These are phyloP conservation scores for Plotosus lineatus DNA, from an alignment of 2,113 vertebrate species.

Conservation along the genomic window DNA sequence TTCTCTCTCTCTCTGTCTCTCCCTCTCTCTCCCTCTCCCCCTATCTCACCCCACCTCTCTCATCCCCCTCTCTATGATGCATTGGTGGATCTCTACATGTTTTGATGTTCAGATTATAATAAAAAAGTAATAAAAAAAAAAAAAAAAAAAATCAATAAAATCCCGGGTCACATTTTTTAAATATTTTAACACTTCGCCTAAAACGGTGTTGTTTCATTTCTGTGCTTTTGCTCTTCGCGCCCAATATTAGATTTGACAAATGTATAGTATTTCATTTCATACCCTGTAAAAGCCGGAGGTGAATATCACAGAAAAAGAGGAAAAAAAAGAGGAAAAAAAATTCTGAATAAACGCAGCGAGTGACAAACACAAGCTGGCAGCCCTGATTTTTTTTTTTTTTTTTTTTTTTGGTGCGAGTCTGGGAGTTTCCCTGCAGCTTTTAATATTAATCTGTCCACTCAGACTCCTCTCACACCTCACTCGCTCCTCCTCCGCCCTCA, in stretches of 20 bases:
- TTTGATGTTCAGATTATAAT: not conserved
- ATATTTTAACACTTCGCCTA: not conserved
- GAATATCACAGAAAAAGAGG: not conserved
- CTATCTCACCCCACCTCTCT: no score
- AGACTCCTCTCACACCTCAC: constrained; percentile 49
- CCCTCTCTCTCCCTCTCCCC: no score
- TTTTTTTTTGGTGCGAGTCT: constrained; percentile 56
- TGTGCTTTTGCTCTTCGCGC: constrained; percentile 15
- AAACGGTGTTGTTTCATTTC: constrained; percentile 5
- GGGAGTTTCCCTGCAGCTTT: constrained; percentile 65
- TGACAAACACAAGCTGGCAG: constrained; percentile 49
- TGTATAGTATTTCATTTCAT: constrained; percentile 46
- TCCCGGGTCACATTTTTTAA: not conserved
- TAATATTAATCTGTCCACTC: constrained; percentile 67
- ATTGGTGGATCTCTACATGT: not conserved
- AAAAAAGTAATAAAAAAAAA: not conserved
- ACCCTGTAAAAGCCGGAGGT: constrained; percentile 42
- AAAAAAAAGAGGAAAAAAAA: not conserved
- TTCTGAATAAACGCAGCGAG: constrained; percentile 36
- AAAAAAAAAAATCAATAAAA: not conserved
- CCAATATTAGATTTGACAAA: constrained; percentile 47
- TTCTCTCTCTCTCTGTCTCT: no score
- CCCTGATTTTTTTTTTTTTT: not conserved
- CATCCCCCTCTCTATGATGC: no score
- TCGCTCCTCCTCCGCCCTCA: constrained; percentile 20